These are phyloP conservation scores for Chymomyza costata DNA, from an alignment of 1,140 invertebrate genomes.

Conservation along the genomic window DNA sequence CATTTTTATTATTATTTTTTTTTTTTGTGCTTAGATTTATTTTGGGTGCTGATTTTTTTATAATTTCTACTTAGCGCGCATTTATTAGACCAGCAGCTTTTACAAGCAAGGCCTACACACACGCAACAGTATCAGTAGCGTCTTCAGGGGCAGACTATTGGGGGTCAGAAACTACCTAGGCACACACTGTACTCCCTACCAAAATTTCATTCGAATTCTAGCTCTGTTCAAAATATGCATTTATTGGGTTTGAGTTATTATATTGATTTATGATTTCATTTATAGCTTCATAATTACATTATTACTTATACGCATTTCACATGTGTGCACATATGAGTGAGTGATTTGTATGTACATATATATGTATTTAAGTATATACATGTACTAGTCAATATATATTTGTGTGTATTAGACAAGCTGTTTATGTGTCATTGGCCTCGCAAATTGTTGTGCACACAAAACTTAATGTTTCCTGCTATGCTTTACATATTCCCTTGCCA, in stretches of 20 bases:
- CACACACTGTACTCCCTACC: too few relatives aligned
- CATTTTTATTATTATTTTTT: too few relatives aligned
- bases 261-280: slow-evolving; percentile 65
- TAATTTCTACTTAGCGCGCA: too few relatives aligned
- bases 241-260: slow-evolving; percentile 23
- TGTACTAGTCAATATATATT: not conserved
- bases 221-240: too few relatives aligned
- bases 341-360: not conserved
- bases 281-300: slow-evolving; percentile 64
- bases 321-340: slow-evolving; percentile 3
- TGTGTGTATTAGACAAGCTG: not conserved
- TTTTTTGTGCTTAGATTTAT: too few relatives aligned
- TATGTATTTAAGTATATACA: not conserved
- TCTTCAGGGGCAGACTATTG: too few relatives aligned
- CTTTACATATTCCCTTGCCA: not conserved
- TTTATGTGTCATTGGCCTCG: not conserved
- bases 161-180: too few relatives aligned
- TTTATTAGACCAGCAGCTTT: too few relatives aligned
- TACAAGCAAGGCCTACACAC: too few relatives aligned
- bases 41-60: too few relatives aligned
- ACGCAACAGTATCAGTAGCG: too few relatives aligned
- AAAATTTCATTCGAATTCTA: too few relatives aligned
- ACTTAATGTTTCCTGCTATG: slow-evolving; percentile 36
- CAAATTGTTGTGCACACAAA: slow-evolving; percentile 47
- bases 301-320: slow-evolving; percentile 41